Conservation (phyloP, 2,888 invertebrate genomes). For the Cerastis leucographa region DNA sequence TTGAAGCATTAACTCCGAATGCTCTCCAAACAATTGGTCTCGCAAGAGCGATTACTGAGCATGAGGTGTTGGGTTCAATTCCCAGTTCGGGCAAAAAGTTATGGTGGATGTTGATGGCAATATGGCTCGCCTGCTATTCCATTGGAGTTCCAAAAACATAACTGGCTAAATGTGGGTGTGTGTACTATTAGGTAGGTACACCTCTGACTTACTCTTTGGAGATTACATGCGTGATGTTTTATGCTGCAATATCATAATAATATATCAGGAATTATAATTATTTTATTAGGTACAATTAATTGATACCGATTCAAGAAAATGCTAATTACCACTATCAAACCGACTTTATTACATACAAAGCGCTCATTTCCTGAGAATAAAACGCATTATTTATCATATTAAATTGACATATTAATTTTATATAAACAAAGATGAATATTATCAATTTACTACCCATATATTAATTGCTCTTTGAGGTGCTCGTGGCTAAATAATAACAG, state of each 20-base stretch:
- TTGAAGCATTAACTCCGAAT: neutral
- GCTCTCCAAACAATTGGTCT: no score
- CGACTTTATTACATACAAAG: slow-evolving; percentile 38
- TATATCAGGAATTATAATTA: neutral
- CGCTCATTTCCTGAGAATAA: slow-evolving; percentile 36
- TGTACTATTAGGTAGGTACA: neutral
- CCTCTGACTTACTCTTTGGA: neutral
- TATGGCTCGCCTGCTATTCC: neutral
- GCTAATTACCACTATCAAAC: slow-evolving; percentile 28
- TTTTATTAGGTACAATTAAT: slow-evolving; percentile 14
- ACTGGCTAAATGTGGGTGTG: neutral
- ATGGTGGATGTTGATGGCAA: neutral
- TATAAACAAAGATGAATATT: slow-evolving; percentile 24
- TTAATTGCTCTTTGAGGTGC: slow-evolving; percentile 12
- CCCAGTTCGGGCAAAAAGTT: neutral
- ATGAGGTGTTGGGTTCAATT: neutral
- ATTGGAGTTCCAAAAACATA: neutral
- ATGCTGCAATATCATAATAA: neutral
- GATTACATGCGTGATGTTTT: neutral
- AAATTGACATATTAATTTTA: slow-evolving; percentile 26
- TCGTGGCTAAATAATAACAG: no score
- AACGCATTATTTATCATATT: slow-evolving; percentile 28
- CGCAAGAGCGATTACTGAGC: neutral
- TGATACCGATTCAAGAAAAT: slow-evolving; percentile 25
- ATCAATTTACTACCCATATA: slow-evolving; percentile 20